Evolutionary conservation across 2,888 invertebrate species (phyloP), one percentile per base, ranked within the genome.

Genomic region (Cosmopolites sordidus): DNA sequence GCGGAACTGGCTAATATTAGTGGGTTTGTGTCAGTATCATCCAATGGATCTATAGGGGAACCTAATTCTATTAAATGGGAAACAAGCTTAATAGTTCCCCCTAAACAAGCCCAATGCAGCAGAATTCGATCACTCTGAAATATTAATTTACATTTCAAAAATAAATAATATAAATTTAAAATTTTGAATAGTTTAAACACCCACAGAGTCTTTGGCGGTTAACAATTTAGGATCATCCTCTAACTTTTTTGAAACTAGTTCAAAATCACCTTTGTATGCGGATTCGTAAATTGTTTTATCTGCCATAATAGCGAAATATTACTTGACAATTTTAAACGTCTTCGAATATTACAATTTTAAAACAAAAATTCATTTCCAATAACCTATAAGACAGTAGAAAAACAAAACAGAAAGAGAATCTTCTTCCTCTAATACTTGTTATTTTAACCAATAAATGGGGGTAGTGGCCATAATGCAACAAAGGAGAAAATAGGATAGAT

Each of bases 1-100:
- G 89, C 89, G 9, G 92, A 89, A 14, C 88, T 78, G 14, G 90
- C 87, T 60, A 92, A 78, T 69, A 91, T 86, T 55, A 92, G 69
- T 0, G 92, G 89, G 9, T 87, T 90, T 73, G 86, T 84, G 41
- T 81, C 79, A 43, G 81, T 84, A 76, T 91, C 90, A 76, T 91
- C 91, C 5, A 73, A 63, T 43, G 83, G 79, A 71, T 92, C 87
- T 39, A 87, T 76, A 43, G 83, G 79, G 59, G 83, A 81, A 4
- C 83, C 83, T 38, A 77, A 73, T 50, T 84, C 82, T 37, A 90
- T 69, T 39, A 92, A 75, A 71, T 79, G 82, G 44, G 81, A 79
- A 0, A 89, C 87, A 46, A 91, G 75, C 60, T 86, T 83, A 41
- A 83, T 77, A 72, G 88, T 87, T 16, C 91, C 91, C 58, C 89